Percentiles rank a stretch among this genome's conserved stretches.
Conservation (phyloP, 1,140 invertebrate genomes). For the Ptiloglossa arizonensis region DNA sequence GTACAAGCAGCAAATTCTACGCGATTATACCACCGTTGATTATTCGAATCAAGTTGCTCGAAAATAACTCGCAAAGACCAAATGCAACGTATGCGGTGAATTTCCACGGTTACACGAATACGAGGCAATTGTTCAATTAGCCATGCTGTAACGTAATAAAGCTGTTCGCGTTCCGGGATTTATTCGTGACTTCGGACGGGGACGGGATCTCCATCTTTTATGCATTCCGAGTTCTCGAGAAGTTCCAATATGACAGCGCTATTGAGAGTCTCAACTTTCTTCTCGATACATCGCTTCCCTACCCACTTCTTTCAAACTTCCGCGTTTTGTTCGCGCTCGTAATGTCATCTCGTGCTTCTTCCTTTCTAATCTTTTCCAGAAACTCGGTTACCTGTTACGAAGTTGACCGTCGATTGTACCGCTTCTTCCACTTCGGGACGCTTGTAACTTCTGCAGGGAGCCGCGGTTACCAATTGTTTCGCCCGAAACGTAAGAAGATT, state of each 20-base stretch:
- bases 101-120: neutral
- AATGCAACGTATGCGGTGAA: neutral
- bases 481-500: too few relatives aligned
- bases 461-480: conserved; percentile 1
- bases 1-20: too few relatives aligned
- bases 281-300: conserved; percentile 21
- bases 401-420: conserved; percentile 25
- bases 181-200: neutral
- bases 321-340: conserved; percentile 32
- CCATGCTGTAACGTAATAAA: neutral
- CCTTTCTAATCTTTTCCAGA: conserved; percentile 21
- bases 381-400: conserved; percentile 29
- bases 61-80: neutral
- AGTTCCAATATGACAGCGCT: conserved; percentile 20
- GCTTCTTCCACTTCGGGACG: neutral
- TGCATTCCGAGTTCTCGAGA: conserved; percentile 18
- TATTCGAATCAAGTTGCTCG: neutral
- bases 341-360: conserved; percentile 29
- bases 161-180: neutral
- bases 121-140: conserved; percentile 10
- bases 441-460: neutral
- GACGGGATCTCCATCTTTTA: conserved; percentile 19
- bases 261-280: conserved; percentile 17
- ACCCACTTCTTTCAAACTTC: neutral
- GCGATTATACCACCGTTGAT: neutral